Conservation (phyloP, 2,888 invertebrate species). For the Cecidostiba fungosa region DNA sequence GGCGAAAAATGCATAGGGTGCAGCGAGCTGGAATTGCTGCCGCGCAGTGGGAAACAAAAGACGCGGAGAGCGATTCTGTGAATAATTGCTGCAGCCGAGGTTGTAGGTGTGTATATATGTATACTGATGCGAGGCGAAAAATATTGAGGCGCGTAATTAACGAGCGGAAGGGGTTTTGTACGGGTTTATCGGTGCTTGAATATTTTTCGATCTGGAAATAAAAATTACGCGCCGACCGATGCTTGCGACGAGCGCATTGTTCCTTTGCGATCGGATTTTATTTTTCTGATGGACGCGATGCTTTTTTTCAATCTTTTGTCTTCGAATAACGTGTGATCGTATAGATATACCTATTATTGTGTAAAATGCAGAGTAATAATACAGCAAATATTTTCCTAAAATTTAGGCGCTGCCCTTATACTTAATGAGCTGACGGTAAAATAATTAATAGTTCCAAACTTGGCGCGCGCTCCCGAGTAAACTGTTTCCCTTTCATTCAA, state of each 20-base stretch:
- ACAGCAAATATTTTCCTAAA: too few relatives aligned
- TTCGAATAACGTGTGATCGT: too few relatives aligned
- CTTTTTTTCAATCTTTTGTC: too few relatives aligned
- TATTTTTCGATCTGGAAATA: not conserved
- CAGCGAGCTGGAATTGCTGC: not conserved
- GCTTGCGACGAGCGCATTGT: not conserved
- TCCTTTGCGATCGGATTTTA: not conserved
- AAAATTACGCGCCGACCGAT: not conserved
- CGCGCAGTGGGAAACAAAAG: conserved; percentile 30
- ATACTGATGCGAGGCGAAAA: not conserved
- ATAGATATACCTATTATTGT: too few relatives aligned
- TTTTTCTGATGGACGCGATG: too few relatives aligned
- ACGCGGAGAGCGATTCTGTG: conserved; percentile 12
- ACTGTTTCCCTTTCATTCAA: not conserved
- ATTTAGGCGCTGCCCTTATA: too few relatives aligned
- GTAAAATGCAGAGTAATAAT: too few relatives aligned
- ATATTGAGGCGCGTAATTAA: not conserved
- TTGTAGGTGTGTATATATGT: not conserved
- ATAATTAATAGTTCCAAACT: not conserved
- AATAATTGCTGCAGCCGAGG: conserved; percentile 25
- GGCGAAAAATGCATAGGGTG: not conserved
- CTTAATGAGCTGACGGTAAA: not conserved
- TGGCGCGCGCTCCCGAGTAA: not conserved
- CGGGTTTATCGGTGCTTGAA: not conserved
- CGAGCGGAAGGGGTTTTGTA: not conserved